Percentiles rank a stretch among this genome's conserved stretches.
These are phyloP conservation scores for Chunga burmeisteri DNA, from an alignment of 2,113 vertebrate species.

Conservation along the genomic window DNA sequence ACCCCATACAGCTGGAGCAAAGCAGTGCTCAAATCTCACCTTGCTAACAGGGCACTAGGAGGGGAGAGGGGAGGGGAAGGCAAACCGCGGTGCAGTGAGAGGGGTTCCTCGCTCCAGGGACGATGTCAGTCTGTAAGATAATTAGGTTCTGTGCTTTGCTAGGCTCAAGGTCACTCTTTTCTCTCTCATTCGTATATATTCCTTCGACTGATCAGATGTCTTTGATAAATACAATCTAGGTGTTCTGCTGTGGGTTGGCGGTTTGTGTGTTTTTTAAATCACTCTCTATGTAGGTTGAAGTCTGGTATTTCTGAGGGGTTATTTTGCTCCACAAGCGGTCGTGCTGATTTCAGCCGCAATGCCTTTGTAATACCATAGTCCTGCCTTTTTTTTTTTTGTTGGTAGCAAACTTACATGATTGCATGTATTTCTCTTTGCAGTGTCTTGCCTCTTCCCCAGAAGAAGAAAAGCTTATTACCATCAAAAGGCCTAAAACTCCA, in stretches of 20 bases:
- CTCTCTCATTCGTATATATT: not conserved
- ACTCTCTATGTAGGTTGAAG: not conserved
- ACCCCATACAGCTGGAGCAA: not conserved
- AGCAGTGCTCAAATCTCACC: not conserved
- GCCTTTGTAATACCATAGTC: not conserved
- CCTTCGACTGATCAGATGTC: not conserved
- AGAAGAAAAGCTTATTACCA: slow-evolving; percentile 83
- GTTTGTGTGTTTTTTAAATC: not conserved
- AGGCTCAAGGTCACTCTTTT: not conserved
- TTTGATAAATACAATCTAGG: not conserved
- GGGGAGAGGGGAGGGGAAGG: not conserved
- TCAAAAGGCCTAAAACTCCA: slow-evolving; percentile 83
- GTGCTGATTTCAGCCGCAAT: not conserved
- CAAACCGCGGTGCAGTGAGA: not conserved
- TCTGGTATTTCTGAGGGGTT: not conserved
- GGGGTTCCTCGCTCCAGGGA: not conserved
- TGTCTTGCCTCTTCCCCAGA: slow-evolving; percentile 82
- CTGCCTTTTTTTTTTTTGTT: not conserved
- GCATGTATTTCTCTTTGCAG: slow-evolving; percentile 66
- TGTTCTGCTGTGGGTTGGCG: not conserved
- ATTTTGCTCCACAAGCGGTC: not conserved
- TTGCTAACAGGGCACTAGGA: not conserved
- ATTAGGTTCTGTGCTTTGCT: not conserved
- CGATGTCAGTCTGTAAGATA: not conserved
- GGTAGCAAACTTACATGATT: not conserved